phyloP scores from a whole-genome alignment of 2,797 vertebrate species.

The Sciurus carolinensis region DNA sequence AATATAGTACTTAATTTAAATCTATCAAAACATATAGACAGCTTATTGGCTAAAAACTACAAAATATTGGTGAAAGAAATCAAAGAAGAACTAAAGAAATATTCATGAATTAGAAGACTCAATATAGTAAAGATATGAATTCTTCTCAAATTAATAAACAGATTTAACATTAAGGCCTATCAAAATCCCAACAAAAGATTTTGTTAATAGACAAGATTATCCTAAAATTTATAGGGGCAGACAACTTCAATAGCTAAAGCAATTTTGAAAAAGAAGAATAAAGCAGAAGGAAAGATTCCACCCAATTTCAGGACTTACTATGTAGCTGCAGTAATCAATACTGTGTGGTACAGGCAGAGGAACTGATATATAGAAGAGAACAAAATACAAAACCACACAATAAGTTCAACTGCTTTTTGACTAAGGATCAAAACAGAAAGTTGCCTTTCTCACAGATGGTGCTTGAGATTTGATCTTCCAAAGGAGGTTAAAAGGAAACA shows the following conservation, averaged over 20 bases:
- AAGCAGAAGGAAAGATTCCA: not conserved
- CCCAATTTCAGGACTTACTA: not conserved
- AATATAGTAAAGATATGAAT: not conserved
- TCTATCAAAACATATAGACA: not conserved
- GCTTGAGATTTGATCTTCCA: not conserved
- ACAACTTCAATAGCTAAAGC: constrained; percentile 13
- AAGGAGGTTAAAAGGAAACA: not conserved
- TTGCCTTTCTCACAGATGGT: not conserved
- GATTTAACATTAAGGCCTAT: not conserved
- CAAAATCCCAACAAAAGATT: not conserved
- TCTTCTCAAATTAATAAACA: not conserved
- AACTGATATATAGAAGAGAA: not conserved
- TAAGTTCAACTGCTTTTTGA: not conserved
- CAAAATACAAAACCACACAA: not conserved
- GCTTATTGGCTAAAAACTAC: not conserved
- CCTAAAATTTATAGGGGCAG: not conserved
- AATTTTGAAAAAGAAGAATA: not conserved
- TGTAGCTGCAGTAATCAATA: not conserved
- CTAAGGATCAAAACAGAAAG: constrained; percentile 4
- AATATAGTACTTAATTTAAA: not conserved
- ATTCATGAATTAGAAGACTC: not conserved
- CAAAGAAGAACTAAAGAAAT: not conserved
- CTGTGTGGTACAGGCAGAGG: not conserved
- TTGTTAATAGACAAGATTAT: not conserved
- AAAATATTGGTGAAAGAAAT: constrained; percentile 13